These are phyloP conservation scores for Drosophila yakuba DNA, from an alignment of 1,140 invertebrate genomes.

Conservation along the genomic window DNA sequence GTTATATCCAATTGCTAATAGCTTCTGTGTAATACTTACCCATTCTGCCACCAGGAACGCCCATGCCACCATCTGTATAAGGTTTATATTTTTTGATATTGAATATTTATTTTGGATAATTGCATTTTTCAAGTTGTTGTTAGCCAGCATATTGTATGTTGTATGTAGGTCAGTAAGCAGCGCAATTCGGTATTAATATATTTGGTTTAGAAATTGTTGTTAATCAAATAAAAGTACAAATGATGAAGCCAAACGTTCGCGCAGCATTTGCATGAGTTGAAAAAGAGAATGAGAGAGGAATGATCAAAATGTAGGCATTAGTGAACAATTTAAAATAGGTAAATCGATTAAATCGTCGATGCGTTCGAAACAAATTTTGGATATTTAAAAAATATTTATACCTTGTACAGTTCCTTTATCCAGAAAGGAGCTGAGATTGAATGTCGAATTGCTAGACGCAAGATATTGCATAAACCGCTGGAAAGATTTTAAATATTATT, in stretches of 20 bases:
- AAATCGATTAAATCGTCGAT: conserved; percentile 15
- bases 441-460: conserved; percentile 99
- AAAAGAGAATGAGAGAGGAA: conserved; percentile 43
- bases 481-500: conserved; percentile 85
- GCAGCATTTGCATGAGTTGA: conserved; percentile 58
- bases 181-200: conserved; percentile 47
- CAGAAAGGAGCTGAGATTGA: conserved; percentile 98
- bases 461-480: conserved; percentile 99
- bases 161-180: conserved; percentile 53
- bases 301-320: conserved; percentile 59
- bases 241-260: conserved; percentile 64
- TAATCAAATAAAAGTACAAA: conserved; percentile 52
- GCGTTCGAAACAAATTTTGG: conserved; percentile 13
- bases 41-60: conserved; percentile 84
- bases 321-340: conserved; percentile 25
- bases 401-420: conserved; percentile 98
- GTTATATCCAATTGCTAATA: conserved; percentile 39
- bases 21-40: conserved; percentile 73
- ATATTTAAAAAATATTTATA: conserved; percentile 83
- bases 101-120: conserved; percentile 49
- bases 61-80: conserved; percentile 84
- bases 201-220: conserved; percentile 53
- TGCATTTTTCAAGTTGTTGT: conserved; percentile 38
- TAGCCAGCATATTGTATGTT: conserved; percentile 38
- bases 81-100: conserved; percentile 64